These are phyloP conservation scores for Drosophila infuscata DNA, from an alignment of 2,888 invertebrate species.

Conservation along the genomic window DNA sequence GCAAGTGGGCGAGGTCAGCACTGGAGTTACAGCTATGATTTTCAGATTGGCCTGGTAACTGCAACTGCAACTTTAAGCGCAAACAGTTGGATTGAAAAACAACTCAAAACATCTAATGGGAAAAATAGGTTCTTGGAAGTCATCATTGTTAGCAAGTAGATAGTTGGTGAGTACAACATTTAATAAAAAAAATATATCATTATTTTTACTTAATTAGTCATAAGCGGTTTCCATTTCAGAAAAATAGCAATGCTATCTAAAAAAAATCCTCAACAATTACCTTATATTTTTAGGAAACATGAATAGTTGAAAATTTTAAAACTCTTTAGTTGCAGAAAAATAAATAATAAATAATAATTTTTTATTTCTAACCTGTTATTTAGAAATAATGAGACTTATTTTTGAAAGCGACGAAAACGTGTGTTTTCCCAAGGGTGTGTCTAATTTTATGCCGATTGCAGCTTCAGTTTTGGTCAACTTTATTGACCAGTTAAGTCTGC, in stretches of 20 bases:
- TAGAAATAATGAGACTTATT: not conserved
- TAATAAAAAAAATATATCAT: too few species aligned
- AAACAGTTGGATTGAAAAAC: not conserved
- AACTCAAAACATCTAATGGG: not conserved
- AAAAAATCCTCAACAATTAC: too few species aligned
- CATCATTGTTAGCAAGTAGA: not conserved
- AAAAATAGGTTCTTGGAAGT: too few species aligned
- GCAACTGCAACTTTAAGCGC: not conserved
- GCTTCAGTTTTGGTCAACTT: not conserved
- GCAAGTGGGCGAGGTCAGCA: constrained; percentile 46
- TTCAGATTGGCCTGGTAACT: not conserved
- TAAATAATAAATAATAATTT: too few species aligned
- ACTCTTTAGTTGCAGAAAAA: not conserved
- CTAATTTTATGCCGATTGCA: not conserved
- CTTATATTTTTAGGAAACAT: not conserved
- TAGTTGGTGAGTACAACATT: not conserved
- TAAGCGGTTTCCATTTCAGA: not conserved
- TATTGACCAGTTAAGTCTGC: not conserved
- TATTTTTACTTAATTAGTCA: not conserved
- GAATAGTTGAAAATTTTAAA: not conserved
- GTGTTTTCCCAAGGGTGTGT: not conserved
- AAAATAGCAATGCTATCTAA: not conserved
- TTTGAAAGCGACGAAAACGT: not conserved
- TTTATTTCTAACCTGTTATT: not conserved
- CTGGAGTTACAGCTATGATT: constrained; percentile 34